phyloP scores from a whole-genome alignment of 2,797 vertebrate genomes.

The Galagoides demidoff region DNA sequence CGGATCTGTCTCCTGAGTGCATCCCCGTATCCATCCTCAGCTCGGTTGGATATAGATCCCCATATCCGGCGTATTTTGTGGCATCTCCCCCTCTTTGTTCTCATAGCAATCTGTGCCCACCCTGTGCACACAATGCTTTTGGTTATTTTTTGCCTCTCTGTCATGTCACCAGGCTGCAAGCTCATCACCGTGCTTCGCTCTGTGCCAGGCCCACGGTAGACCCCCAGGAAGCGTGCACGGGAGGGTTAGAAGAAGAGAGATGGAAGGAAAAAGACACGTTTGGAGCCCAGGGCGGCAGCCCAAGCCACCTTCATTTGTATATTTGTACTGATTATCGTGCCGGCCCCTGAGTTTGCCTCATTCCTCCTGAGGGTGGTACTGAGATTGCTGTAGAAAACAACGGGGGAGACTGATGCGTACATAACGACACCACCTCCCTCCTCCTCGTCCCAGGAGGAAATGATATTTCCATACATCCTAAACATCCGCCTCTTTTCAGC shows the following conservation, averaged over 20 bases:
- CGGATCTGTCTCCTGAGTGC: too few species aligned
- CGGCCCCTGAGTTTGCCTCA: not conserved
- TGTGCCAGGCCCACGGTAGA: not conserved
- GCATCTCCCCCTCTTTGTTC: not conserved
- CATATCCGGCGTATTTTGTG: not conserved
- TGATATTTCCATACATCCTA: slow-evolving; percentile 68
- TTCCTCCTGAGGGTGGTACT: not conserved
- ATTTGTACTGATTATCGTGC: not conserved
- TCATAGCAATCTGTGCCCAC: not conserved
- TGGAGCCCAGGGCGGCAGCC: not conserved
- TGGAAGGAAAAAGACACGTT: not conserved
- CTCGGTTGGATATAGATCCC: too few species aligned
- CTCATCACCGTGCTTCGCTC: not conserved
- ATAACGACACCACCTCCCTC: not conserved
- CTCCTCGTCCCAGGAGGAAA: slow-evolving; percentile 55
- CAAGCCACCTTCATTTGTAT: not conserved
- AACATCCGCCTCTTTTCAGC: slow-evolving; percentile 47
- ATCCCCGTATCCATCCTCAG: not conserved
- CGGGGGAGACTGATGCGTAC: not conserved
- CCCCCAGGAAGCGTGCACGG: not conserved
- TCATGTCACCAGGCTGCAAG: not conserved
- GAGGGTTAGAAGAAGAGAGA: not conserved
- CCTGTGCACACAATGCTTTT: not conserved
- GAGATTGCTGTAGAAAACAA: slow-evolving; percentile 15
- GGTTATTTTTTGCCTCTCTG: not conserved